phyloP scores from a whole-genome alignment of 2,113 vertebrate species.

The Notarius lentiginosus region DNA sequence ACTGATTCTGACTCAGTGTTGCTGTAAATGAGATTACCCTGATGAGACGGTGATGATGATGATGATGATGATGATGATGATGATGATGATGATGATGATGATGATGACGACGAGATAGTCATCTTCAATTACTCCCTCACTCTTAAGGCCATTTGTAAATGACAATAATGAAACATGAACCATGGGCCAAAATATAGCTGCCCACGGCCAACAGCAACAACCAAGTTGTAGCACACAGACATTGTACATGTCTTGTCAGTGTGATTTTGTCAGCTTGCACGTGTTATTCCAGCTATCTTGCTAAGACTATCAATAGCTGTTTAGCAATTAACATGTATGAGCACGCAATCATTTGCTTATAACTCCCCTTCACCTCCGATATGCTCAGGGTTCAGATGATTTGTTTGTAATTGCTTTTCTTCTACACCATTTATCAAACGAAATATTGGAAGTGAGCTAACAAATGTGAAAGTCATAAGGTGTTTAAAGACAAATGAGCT shows the following conservation, averaged over 20 bases:
- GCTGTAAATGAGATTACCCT: slow-evolving; percentile 22
- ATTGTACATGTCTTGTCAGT: background rate
- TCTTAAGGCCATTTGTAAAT: background rate
- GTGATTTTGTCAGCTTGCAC: background rate
- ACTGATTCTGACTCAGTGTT: slow-evolving; percentile 6
- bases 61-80: slow-evolving; percentile 4
- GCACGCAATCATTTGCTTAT: background rate
- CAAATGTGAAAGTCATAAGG: slow-evolving; percentile 10
- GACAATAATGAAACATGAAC: slow-evolving; percentile 3
- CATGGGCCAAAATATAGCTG: background rate
- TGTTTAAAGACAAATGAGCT: slow-evolving; percentile 28
- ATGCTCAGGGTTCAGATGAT: background rate
- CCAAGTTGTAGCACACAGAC: background rate
- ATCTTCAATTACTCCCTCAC: slow-evolving; percentile 8
- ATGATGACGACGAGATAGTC: slow-evolving; percentile 13
- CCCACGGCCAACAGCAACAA: background rate
- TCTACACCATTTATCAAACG: background rate
- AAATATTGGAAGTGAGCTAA: slow-evolving; percentile 7
- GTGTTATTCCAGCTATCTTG: background rate
- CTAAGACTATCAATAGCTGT: background rate
- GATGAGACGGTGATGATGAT: background rate
- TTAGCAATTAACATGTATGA: slow-evolving; percentile 12
- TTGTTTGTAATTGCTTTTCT: slow-evolving; percentile 21
- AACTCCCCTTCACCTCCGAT: background rate
- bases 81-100: slow-evolving; percentile 8